Evolutionary conservation across 2,888 invertebrate species (phyloP).

Genomic region (Artemia sp.): DNA sequence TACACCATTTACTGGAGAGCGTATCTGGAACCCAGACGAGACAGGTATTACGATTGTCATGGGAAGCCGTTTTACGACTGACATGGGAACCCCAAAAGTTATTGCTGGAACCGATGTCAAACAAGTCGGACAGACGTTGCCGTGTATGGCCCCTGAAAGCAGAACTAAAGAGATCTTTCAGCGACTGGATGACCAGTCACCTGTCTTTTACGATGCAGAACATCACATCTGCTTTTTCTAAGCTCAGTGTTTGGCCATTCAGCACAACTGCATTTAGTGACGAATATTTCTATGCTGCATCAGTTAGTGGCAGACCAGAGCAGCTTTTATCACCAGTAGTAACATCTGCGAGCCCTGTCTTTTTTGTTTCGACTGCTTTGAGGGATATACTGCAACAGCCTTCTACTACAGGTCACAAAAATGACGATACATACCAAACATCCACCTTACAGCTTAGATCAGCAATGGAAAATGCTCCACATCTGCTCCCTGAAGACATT

Average conservation of each 20-base stretch:
- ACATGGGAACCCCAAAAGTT: background rate
- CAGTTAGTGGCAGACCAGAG: constrained; percentile 26
- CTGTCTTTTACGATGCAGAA: background rate
- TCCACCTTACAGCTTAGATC: background rate
- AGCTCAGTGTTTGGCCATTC: constrained; percentile 30
- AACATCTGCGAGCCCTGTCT: too few species aligned
- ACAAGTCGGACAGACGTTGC: too few species aligned
- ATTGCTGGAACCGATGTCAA: too few species aligned
- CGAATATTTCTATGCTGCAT: constrained; percentile 28
- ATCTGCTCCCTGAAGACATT: background rate
- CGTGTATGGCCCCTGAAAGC: background rate
- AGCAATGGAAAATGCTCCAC: background rate
- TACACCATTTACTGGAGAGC: too few species aligned
- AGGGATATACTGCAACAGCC: background rate
- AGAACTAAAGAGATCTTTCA: background rate
- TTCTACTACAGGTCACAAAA: background rate
- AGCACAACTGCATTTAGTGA: constrained; percentile 29
- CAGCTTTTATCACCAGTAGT: too few species aligned
- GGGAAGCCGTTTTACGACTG: too few species aligned
- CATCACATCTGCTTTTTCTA: constrained; percentile 25
- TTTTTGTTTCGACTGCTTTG: background rate
- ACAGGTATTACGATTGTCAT: too few species aligned
- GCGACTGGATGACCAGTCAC: constrained; percentile 1
- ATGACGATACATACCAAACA: background rate
- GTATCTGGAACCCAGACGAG: too few species aligned